These are phyloP conservation scores for Drosophila chauvacae DNA, from an alignment of 1,140 invertebrate species.

Conservation along the genomic window DNA sequence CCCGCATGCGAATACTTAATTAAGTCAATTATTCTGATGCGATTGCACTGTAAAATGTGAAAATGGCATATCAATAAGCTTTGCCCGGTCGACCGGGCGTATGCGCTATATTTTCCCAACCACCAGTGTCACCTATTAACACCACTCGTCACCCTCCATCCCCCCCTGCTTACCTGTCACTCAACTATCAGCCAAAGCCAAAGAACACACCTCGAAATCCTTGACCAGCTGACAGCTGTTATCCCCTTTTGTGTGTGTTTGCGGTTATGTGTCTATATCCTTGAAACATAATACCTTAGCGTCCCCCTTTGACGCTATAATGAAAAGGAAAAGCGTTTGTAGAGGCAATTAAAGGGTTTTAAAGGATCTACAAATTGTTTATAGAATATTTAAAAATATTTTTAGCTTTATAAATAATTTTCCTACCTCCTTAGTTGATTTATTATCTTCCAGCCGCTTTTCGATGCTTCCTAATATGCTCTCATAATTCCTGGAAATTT, in stretches of 20 bases:
- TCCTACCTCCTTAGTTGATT: not conserved
- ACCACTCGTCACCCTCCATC: not conserved
- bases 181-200: constrained; percentile 33
- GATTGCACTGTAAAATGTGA: constrained; percentile 65
- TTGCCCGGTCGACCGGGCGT: constrained; percentile 39
- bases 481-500: not conserved
- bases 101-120: constrained; percentile 53
- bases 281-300: constrained; percentile 69
- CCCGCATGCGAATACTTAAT: constrained; percentile 60
- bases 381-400: not conserved
- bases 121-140: constrained; percentile 11
- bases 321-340: not conserved
- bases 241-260: constrained; percentile 22
- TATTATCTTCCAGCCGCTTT: not conserved
- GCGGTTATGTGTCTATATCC: constrained; percentile 22
- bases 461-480: not conserved
- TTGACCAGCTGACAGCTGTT: constrained; percentile 62
- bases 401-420: not conserved
- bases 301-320: not conserved
- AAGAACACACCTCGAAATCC: constrained; percentile 69
- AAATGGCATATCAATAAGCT: constrained; percentile 63
- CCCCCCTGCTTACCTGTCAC: constrained; percentile 12
- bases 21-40: constrained; percentile 77
- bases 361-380: not conserved
- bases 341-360: not conserved